Evolutionary conservation across 1,140 invertebrate species (phyloP).

Genomic region (Heliothis virescens): DNA sequence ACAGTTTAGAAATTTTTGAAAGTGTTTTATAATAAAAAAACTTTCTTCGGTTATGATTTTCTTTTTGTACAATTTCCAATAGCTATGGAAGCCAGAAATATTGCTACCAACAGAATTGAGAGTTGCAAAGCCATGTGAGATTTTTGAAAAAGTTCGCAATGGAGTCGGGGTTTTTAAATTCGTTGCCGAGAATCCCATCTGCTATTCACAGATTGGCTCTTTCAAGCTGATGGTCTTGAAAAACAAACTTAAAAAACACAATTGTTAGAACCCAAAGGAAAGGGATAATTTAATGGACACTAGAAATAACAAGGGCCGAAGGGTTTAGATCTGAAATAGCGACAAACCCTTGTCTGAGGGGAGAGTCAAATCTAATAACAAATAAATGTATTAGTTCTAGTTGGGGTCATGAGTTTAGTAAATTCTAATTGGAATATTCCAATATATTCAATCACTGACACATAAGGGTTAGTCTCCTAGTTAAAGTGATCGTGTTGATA

Average conservation of each 20-base stretch:
- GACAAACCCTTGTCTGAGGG: conserved; percentile 36
- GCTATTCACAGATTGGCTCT: neutral
- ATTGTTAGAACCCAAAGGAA: conserved; percentile 31
- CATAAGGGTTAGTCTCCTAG: conserved; percentile 35
- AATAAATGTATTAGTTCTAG: conserved; percentile 45
- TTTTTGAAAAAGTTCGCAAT: neutral
- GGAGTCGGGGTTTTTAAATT: neutral
- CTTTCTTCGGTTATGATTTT: neutral
- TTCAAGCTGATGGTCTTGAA: neutral
- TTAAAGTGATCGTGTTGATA: conserved; percentile 24
- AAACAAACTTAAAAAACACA: conserved; percentile 44
- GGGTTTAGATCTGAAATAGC: conserved; percentile 37
- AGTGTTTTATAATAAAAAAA: neutral
- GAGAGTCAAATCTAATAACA: conserved; percentile 46
- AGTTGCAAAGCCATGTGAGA: neutral
- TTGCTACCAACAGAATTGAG: neutral
- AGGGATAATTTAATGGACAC: conserved; percentile 48
- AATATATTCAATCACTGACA: conserved; percentile 38
- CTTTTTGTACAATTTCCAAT: neutral
- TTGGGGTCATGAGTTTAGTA: conserved; percentile 36
- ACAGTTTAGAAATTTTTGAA: conserved; percentile 19
- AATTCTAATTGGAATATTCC: conserved; percentile 47
- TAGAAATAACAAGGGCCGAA: conserved; percentile 45
- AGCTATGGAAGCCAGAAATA: neutral
- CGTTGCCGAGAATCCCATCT: neutral